Base-by-base conservation (phyloP, 1,140 invertebrate genomes). In the Scaptomyza graminum region DNA sequence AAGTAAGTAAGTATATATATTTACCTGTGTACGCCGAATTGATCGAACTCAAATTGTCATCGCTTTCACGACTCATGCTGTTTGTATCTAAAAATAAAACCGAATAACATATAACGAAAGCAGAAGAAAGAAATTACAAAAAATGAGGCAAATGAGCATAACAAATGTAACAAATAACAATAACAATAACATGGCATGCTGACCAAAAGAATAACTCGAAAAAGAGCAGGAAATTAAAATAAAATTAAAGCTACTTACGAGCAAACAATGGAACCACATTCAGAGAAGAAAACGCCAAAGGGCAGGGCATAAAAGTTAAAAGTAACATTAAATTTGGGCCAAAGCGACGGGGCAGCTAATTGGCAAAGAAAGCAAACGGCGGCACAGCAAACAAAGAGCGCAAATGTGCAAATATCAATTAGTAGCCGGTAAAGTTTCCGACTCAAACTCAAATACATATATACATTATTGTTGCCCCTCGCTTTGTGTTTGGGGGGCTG, bases 11-110 rank as follows among this genome's bases (percentile, higher is more conserved):
- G 3, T 18, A 28, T 41, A 28, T 41, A 68, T 84, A 74, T 63
- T 90, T 91, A 91, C 90, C 90, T 91, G 90, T 85, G 13, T 90
- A 91, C 59, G 90, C 78, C 63, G 90, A 91, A 88, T 91, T 91
- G 68, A 91, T 91, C 52, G 90, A 91, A 77, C 90, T 91, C 74
- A 91, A 88, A 74, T 90, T 90, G 89, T 91, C 90, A 91, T 91
- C 90, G 82, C 90, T 91, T 90, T 91, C 90, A 91, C 90, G 90
- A 90, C 90, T 91, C 90, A 91, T 91, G 85, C 82, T 91, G 79
- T 78, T 83, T 76, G 82, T 77, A 51, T 91, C 90, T 91, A 87
- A 59, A 91, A 90, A 81, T 81, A 76, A 78, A 78, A 83, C 64
- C 46, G 55, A 60, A 70, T 39, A 79, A 39, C 57, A 50, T 66